A percentile compares a stretch with the other conserved stretches of the same genome.
These are phyloP conservation scores for Sminthurinus signatus DNA, from an alignment of 1,140 invertebrate genomes.

Conservation along the genomic window DNA sequence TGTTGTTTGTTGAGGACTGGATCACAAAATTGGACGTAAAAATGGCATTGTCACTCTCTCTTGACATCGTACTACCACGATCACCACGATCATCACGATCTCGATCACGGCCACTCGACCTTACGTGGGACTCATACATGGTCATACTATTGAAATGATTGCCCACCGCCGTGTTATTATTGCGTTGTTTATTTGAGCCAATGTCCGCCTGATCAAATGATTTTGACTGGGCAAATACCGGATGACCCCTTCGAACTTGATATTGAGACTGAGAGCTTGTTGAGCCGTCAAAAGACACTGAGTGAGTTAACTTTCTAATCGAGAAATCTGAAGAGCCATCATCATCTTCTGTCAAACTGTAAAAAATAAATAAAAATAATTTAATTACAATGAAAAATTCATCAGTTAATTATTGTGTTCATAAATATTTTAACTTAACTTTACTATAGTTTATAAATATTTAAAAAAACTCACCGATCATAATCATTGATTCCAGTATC, in stretches of 20 bases:
- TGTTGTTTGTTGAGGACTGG: neutral
- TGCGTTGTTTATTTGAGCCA: neutral
- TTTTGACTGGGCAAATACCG: conserved; percentile 31
- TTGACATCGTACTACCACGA: neutral
- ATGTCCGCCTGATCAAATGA: conserved; percentile 25
- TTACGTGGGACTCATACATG: conserved; percentile 16
- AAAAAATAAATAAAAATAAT: no score
- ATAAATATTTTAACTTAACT: no score
- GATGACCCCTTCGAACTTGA: neutral
- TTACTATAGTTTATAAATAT: no score
- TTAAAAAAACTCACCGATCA: no score
- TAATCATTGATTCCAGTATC: conserved; percentile 19
- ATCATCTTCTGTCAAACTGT: conserved; percentile 28
- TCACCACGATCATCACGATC: neutral
- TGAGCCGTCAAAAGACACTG: conserved; percentile 31
- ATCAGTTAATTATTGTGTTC: no score
- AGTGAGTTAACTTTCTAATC: conserved; percentile 27
- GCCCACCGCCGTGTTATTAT: neutral
- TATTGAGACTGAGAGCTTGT: neutral
- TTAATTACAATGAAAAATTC: no score
- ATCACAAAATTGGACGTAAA: conserved; percentile 7
- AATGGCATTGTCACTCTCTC: neutral
- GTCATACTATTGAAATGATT: conserved; percentile 26
- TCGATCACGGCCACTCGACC: neutral
- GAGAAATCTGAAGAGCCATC: conserved; percentile 21